Evolutionary conservation across 2,113 vertebrate species (phyloP), one percentile per base, ranked within the genome.

Genomic region (Phalacrocorax carbo): DNA sequence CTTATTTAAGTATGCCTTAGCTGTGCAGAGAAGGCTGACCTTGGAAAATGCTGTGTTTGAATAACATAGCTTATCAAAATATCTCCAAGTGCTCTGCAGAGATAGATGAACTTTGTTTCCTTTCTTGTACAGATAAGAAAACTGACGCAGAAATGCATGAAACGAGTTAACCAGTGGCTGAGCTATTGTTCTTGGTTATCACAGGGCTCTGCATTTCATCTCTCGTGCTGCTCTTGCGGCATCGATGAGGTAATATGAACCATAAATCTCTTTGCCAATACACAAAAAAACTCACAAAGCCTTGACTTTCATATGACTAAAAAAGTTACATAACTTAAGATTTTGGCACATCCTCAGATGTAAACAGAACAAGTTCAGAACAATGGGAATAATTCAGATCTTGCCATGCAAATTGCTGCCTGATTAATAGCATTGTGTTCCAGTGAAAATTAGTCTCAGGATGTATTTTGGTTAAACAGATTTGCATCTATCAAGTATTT

Each of bases 41-140:
- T 96, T 95, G 93, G 76, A 55, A 93, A 93, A 75, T 40, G 76
- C 90, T 71, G 51, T 22, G 72, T 90, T 90, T 57, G 64, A 72
- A 26, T 32, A 90, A 71, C 17, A 46, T 9, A 2, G 19, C 73
- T 91, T 87, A 84, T 87, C 83, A 89, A 91, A 94, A 72, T 44
- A 94, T 95, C 92, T 91, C 26, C 27, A 3, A 82, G 90, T 49
- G 65, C 78, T 94, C 44, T 69, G 71, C 65, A 22, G 90, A 42
- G 52, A 44, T 58, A 79, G 65, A 80, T 82, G 75, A 72, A 90
- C 84, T 91, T 80, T 91, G 83, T 75, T 82, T 90, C 70, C 58
- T 42, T 49, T 76, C 44, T 87, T 30, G 64, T 85, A 4, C 66
- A 58, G 90, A 91, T 95, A 88, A 95, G 83, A 23, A 42, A 60